Evolutionary conservation across 2,113 vertebrate genomes (phyloP).

Genomic region (Alces alces): DNA sequence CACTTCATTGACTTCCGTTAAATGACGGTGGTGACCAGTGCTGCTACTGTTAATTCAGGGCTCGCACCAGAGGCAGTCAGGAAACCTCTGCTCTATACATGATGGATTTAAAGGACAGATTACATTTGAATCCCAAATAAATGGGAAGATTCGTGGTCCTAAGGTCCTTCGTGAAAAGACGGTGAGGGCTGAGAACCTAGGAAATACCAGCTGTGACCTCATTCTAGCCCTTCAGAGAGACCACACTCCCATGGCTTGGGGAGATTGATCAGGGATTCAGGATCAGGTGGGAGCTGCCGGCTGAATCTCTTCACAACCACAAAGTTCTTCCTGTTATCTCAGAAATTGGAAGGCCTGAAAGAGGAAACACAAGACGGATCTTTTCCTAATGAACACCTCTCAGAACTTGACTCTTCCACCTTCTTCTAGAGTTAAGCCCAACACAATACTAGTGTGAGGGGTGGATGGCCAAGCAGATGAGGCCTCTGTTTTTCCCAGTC

Average conservation of each 20-base stretch:
- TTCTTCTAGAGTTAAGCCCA: neutral
- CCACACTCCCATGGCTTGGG: neutral
- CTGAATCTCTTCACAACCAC: neutral
- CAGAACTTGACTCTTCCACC: neutral
- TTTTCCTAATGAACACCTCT: neutral
- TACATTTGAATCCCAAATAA: conserved; percentile 23
- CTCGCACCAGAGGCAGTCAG: neutral
- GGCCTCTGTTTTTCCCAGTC: neutral
- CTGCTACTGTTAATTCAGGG: neutral
- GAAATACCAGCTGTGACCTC: neutral
- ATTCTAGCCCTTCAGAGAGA: neutral
- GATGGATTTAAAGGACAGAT: neutral
- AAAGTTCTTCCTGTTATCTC: neutral
- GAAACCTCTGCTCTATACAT: neutral
- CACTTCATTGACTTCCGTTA: neutral
- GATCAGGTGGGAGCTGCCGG: neutral
- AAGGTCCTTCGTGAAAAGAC: neutral
- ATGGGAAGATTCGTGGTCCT: neutral
- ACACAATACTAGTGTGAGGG: neutral
- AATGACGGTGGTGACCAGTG: neutral
- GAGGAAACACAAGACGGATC: neutral
- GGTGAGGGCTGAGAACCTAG: neutral
- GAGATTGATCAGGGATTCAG: neutral
- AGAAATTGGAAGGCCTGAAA: neutral
- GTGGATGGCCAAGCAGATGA: neutral